Percentiles rank a stretch among this genome's conserved stretches.
phyloP scores from a whole-genome alignment of 2,797 vertebrate species.

The Liasis olivaceus region DNA sequence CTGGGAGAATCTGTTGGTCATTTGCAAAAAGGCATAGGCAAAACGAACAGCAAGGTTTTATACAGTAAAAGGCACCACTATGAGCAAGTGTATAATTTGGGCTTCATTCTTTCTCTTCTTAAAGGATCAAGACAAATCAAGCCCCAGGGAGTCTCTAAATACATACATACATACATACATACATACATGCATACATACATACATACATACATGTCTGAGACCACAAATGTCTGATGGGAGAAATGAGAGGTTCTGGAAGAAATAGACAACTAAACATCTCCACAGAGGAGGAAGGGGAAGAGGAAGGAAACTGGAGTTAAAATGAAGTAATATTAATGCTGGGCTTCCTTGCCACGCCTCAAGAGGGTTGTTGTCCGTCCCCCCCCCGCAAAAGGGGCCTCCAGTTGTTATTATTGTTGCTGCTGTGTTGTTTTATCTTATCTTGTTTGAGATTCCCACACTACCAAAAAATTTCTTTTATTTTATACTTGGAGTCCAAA shows the following conservation, averaged over 20 bases:
- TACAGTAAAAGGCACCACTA: slow-evolving; percentile 36
- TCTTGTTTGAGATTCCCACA: not conserved
- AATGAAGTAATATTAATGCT: slow-evolving; percentile 31
- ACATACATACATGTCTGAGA: not conserved
- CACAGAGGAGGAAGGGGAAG: slow-evolving; percentile 37
- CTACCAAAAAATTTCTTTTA: not conserved
- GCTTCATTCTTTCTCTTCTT: slow-evolving; percentile 32
- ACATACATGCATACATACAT: not conserved
- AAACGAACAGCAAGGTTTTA: slow-evolving; percentile 45
- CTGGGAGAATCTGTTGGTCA: slow-evolving; percentile 53
- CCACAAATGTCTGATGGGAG: slow-evolving; percentile 34
- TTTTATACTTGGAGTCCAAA: not conserved
- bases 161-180: not conserved
- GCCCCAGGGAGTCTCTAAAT: slow-evolving; percentile 13
- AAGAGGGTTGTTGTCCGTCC: not conserved
- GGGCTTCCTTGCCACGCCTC: not conserved
- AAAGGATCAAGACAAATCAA: slow-evolving; percentile 46
- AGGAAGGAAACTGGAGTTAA: slow-evolving; percentile 36
- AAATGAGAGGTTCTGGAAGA: slow-evolving; percentile 48
- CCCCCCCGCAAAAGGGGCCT: not conserved
- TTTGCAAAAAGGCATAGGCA: slow-evolving; percentile 46
- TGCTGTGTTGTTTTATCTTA: not conserved
- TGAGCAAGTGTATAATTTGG: slow-evolving; percentile 58
- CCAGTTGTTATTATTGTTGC: not conserved
- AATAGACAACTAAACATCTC: slow-evolving; percentile 38